Evolutionary conservation across 2,888 invertebrate genomes (phyloP), one percentile per base, ranked within the genome.

Genomic region (Mermis nigrescens): DNA sequence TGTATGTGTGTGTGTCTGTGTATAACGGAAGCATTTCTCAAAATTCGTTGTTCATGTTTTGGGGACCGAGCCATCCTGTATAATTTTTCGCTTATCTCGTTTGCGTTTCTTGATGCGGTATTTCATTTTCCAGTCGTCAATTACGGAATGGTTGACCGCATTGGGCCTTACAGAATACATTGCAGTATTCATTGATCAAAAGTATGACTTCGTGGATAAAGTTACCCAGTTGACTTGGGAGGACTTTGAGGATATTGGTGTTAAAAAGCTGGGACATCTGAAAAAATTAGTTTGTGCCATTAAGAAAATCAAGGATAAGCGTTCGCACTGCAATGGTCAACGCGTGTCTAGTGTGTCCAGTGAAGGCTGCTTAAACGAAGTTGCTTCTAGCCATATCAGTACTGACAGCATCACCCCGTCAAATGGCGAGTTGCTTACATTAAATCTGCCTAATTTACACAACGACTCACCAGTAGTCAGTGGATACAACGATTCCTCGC

Each of bases 161-260:
- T 79, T 95, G 63, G 82, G 89, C 64, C 79, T 98, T 64, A 88
- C 89, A 70, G 90, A 92, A 74, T 98, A 98, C 73, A 82, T 85
- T 46, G 83, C 85, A 26, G 85, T 87, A 48, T 80, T 98, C 63
- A 82, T 85, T 64, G 84, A 85, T 65, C 94, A 95, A 76, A 90
- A 90, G 58, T 95, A 92, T 77, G 82, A 85, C 69, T 86, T 86
- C 4, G 87, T 98, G 48, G 86, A 90, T 68, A 86, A 89, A 75
- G 86, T 94, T 59, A 86, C 88, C 32, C 88, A 91, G 72, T 81
- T 98, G 58, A 88, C 89, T 61, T 95, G 94, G 92, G 98, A 98
- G 73, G 98, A 98, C 77, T 81, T 98, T 72, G 95, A 98, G 78
- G 95, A 98, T 72, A 90, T 95, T 74, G 79, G 79, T 48, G 76